Evolutionary conservation across 2,113 vertebrate species (phyloP), one percentile per base, ranked within the genome.

Genomic region (cattle (Bos taurus)): DNA sequence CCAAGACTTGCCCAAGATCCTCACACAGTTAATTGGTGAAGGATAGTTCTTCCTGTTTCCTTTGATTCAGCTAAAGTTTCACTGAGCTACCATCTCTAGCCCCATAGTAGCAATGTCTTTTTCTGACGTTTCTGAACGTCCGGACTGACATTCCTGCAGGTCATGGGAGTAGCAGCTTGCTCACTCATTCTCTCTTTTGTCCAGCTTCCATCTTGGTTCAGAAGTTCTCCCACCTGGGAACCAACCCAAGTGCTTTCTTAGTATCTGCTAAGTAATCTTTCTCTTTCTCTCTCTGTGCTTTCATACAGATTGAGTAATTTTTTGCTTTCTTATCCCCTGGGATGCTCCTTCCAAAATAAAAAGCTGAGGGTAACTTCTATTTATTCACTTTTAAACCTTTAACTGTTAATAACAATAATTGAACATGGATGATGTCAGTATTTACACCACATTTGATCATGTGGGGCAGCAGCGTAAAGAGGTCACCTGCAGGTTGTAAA

Each of bases 311-410:
- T 67, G 81, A 60, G 30, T 91, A 52, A 21, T 36, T 71, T 56
- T 94, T 90, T 84, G 7, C n/a, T 85, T 56, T 46, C 0, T 54
- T 60, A 60, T 57, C 23, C 28, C 48, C 48, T 43, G 28, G 48
- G n/a, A 50, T 52, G 15, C 25, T 77, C 33, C 67, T 97, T 77
- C 50, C 84, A 40, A 96, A 78, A 62, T 74, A 81, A 85, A 81
- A 46, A 74, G 67, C 15, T 33, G 43, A 92, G 67, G 60, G 14
- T 52, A 23, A 71, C 85, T 89, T 85, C 54, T 40, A 15, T 52
- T 60, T 85, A 67, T 16, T 52, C 46, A 56, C 60, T 77, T 85
- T 62, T 40, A 77, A 89, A 74, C 74, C 46, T 84, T 46, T 84
- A 59, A 21, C 26, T 23, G 2, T 60, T 85, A 6, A 17, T 48